phyloP scores from a whole-genome alignment of 2,888 invertebrate genomes.

The Sclerodermus sp. region DNA sequence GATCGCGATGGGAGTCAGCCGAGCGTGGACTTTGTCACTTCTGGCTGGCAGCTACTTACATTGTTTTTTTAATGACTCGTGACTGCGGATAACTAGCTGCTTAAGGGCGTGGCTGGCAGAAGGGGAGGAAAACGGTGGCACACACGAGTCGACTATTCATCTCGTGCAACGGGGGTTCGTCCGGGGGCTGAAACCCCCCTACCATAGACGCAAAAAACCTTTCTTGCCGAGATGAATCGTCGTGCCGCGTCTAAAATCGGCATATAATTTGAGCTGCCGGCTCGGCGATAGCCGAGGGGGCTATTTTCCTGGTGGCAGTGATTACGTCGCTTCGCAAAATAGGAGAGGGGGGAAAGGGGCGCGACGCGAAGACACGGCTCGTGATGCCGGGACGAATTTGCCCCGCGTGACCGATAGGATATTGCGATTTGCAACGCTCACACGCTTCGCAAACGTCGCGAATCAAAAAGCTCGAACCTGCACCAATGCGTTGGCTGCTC shows the following conservation, averaged over 20 bases:
- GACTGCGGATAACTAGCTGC: too few relatives aligned
- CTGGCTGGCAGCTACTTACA: too few relatives aligned
- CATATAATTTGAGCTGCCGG: constrained; percentile 37
- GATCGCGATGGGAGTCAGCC: too few relatives aligned
- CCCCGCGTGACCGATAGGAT: constrained; percentile 20
- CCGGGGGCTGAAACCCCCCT: not conserved
- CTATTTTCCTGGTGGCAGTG: not conserved
- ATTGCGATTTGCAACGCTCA: constrained; percentile 1
- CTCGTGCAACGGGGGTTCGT: constrained; percentile 7
- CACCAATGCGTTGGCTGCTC: too few relatives aligned
- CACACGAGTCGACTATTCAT: not conserved
- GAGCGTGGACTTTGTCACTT: too few relatives aligned
- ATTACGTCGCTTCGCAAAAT: constrained; percentile 9
- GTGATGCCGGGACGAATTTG: constrained; percentile 28
- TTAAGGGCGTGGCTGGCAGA: not conserved
- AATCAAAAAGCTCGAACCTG: too few relatives aligned
- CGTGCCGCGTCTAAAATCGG: constrained; percentile 28
- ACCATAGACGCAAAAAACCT: not conserved
- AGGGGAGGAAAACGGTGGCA: not conserved
- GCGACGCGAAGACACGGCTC: constrained; percentile 14
- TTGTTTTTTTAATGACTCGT: too few relatives aligned
- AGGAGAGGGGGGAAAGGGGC: constrained; percentile 6
- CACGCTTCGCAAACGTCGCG: not conserved
- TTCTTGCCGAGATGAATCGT: constrained; percentile 9
- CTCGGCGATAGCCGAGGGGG: constrained; percentile 12